Conservation (phyloP, 2,888 invertebrate genomes). For the Callimorpha dominula region DNA sequence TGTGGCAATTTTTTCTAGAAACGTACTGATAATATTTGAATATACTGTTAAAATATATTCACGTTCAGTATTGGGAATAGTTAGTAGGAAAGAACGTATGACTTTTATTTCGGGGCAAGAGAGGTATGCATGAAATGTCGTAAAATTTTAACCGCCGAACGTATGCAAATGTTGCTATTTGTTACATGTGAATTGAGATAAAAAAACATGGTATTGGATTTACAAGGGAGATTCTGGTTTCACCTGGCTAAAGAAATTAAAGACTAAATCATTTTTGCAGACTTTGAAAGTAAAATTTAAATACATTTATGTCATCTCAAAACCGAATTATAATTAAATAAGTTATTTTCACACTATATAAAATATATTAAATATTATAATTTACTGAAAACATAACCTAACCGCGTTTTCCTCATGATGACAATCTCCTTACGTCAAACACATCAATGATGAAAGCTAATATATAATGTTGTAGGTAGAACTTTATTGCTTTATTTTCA, state of each 20-base stretch:
- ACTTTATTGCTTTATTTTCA: neutral
- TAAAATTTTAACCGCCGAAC: constrained; percentile 67
- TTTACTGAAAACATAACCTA: neutral
- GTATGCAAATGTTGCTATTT: constrained; percentile 48
- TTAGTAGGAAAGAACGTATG: neutral
- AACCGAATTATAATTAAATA: too few species aligned
- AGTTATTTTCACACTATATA: too few species aligned
- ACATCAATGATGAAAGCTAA: neutral
- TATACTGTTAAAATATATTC: neutral
- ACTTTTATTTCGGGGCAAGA: constrained; percentile 22
- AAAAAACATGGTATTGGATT: constrained; percentile 4
- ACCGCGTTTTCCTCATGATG: too few species aligned
- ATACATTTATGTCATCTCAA: neutral
- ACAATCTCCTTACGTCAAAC: neutral
- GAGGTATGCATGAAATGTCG: constrained; percentile 57
- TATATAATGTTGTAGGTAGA: neutral
- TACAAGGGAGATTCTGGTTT: neutral
- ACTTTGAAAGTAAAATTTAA: too few species aligned
- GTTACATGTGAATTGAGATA: constrained; percentile 19
- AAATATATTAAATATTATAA: neutral
- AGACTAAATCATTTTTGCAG: neutral
- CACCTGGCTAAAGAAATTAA: neutral
- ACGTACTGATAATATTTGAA: neutral
- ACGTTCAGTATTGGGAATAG: neutral
- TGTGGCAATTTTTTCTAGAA: neutral